Percentiles rank a stretch among this genome's conserved stretches.
Evolutionary conservation across 2,888 invertebrate species (phyloP).

Genomic region (Agrotis exclamationis): DNA sequence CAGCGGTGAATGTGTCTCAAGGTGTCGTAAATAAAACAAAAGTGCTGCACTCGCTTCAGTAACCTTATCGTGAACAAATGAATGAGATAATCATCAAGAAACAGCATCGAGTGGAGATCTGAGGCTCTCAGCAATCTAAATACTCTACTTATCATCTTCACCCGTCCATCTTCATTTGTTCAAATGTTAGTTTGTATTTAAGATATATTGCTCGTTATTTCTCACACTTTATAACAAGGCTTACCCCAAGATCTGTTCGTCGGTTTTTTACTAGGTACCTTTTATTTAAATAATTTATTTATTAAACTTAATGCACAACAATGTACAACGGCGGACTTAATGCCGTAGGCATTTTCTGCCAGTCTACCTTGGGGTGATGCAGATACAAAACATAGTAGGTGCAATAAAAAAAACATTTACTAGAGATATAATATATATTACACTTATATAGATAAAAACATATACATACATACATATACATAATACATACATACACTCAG

Average conservation of each 20-base stretch:
- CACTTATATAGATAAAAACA: too few relatives aligned
- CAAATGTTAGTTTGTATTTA: neutral
- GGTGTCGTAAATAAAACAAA: conserved; percentile 26
- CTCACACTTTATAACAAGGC: neutral
- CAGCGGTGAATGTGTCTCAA: conserved; percentile 40
- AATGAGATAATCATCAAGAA: conserved; percentile 11
- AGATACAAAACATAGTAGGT: too few relatives aligned
- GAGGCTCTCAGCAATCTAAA: too few relatives aligned
- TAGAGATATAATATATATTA: too few relatives aligned
- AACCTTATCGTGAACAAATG: conserved; percentile 23
- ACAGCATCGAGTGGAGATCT: neutral
- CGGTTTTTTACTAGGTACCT: neutral
- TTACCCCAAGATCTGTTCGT: neutral
- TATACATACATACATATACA: too few relatives aligned
- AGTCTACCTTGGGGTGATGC: too few relatives aligned
- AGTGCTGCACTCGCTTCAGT: conserved; percentile 9
- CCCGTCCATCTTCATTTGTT: neutral
- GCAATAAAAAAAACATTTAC: too few relatives aligned
- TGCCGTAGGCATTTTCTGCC: too few relatives aligned
- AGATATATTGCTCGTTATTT: neutral
- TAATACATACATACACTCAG: too few relatives aligned
- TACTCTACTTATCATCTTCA: neutral
- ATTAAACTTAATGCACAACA: too few relatives aligned
- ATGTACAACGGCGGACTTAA: too few relatives aligned
- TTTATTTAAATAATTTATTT: neutral